A percentile compares a stretch with the other conserved stretches of the same genome.
Conservation (phyloP, 2,113 vertebrate genomes). For the Carassius gibelio region DNA sequence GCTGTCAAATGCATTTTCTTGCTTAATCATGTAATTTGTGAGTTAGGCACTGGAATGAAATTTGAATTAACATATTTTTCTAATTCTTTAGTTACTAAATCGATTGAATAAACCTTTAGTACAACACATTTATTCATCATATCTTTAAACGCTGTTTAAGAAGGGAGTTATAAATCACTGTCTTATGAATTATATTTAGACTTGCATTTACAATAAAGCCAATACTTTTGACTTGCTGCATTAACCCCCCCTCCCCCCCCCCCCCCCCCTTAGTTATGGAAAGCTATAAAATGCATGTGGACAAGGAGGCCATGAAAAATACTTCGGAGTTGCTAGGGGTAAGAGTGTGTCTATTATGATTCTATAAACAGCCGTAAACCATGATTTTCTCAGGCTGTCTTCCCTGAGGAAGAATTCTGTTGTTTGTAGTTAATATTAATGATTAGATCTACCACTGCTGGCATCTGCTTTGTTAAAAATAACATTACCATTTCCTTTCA, state of each 20-base stretch:
- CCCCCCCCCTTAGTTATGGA: conserved; percentile 82
- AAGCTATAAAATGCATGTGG: conserved; percentile 81
- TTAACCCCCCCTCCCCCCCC: neutral
- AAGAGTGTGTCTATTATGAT: conserved; percentile 44
- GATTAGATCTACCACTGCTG: neutral
- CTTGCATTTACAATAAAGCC: neutral
- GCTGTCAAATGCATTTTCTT: neutral
- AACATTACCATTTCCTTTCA: conserved; percentile 42
- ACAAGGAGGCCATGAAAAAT: conserved; percentile 81
- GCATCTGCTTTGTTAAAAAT: conserved; percentile 9
- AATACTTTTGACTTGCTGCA: neutral
- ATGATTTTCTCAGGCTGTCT: neutral
- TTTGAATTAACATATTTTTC: neutral
- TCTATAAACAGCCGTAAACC: neutral
- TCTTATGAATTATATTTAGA: neutral
- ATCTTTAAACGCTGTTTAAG: neutral
- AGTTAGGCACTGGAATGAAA: neutral
- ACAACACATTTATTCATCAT: neutral
- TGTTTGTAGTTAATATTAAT: conserved; percentile 35
- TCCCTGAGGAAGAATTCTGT: neutral
- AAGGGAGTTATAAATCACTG: neutral
- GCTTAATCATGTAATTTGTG: neutral
- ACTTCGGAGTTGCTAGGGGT: conserved; percentile 88
- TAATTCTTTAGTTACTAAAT: neutral
- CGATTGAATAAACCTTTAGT: neutral